A percentile compares a stretch with the other conserved stretches of the same genome.
Conservation (phyloP, 2,888 invertebrate species). For the Apamea sordens region DNA sequence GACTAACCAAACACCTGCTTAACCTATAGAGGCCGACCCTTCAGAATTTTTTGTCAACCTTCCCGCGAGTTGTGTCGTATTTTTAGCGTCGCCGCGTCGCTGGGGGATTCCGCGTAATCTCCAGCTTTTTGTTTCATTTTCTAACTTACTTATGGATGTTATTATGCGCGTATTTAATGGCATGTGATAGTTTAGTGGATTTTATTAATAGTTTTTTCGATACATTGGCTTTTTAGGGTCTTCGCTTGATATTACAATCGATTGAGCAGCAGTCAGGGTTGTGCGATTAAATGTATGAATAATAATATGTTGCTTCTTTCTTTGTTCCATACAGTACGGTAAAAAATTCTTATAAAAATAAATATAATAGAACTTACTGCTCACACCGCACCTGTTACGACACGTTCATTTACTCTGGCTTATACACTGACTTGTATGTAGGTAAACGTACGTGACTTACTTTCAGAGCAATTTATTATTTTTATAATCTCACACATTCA, state of each 20-base stretch:
- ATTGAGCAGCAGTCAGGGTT: constrained; percentile 40
- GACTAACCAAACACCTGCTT: constrained; percentile 66
- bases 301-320: not conserved
- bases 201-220: constrained; percentile 42
- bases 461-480: constrained; percentile 6
- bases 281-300: constrained; percentile 13
- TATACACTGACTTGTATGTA: not conserved
- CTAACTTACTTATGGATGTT: constrained; percentile 46
- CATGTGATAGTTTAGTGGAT: constrained; percentile 58
- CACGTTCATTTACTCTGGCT: constrained; percentile 23
- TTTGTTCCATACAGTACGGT: not conserved
- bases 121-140: constrained; percentile 61
- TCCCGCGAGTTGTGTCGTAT: constrained; percentile 35
- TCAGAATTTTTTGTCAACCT: constrained; percentile 54
- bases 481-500: constrained; percentile 14
- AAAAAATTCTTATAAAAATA: not conserved
- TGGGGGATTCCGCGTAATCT: constrained; percentile 60
- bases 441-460: constrained; percentile 15
- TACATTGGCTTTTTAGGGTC: constrained; percentile 51
- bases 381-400: constrained; percentile 14
- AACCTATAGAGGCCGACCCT: constrained; percentile 62
- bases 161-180: constrained; percentile 56
- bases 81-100: constrained; percentile 38
- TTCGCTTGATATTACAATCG: constrained; percentile 39
- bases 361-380: not conserved